Percentiles rank a stretch among this genome's conserved stretches.
Evolutionary conservation across 2,888 invertebrate genomes (phyloP).

Genomic region (Oligia latruncula): DNA sequence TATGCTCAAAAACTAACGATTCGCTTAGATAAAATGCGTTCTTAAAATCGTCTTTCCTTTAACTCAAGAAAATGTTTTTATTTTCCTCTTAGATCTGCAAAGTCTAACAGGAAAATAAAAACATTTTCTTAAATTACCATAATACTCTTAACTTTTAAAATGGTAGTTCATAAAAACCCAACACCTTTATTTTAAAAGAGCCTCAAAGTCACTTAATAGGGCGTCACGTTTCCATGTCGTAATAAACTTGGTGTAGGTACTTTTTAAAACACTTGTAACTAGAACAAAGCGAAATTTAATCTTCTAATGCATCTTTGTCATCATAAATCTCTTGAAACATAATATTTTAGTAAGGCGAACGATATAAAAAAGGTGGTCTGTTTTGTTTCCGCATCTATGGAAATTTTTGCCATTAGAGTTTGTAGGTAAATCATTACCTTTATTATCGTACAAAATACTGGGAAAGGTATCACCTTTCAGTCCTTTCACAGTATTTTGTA

Average conservation of each 20-base stretch:
- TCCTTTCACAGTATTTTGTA: neutral
- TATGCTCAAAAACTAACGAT: neutral
- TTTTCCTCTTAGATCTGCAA: neutral
- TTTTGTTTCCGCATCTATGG: constrained; percentile 24
- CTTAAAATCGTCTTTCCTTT: neutral
- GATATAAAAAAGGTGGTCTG: constrained; percentile 13
- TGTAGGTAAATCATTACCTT: neutral
- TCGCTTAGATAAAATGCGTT: neutral
- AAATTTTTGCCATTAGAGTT: neutral
- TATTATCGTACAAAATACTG: too few relatives aligned
- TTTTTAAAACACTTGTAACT: constrained; percentile 23
- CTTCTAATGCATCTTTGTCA: constrained; percentile 55
- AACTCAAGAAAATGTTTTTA: too few relatives aligned
- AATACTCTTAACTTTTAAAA: constrained; percentile 14
- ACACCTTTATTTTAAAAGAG: constrained; percentile 10
- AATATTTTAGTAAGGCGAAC: constrained; percentile 27
- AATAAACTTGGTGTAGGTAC: constrained; percentile 17
- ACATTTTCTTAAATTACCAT: constrained; percentile 17
- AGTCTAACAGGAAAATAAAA: constrained; percentile 8
- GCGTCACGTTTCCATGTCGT: constrained; percentile 25
- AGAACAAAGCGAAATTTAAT: constrained; percentile 53
- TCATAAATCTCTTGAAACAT: constrained; percentile 35
- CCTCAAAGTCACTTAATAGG: constrained; percentile 11
- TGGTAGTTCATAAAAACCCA: constrained; percentile 15
- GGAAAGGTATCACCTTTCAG: neutral